Conservation (phyloP, 2,888 invertebrate genomes). For the Lagria hirta region DNA sequence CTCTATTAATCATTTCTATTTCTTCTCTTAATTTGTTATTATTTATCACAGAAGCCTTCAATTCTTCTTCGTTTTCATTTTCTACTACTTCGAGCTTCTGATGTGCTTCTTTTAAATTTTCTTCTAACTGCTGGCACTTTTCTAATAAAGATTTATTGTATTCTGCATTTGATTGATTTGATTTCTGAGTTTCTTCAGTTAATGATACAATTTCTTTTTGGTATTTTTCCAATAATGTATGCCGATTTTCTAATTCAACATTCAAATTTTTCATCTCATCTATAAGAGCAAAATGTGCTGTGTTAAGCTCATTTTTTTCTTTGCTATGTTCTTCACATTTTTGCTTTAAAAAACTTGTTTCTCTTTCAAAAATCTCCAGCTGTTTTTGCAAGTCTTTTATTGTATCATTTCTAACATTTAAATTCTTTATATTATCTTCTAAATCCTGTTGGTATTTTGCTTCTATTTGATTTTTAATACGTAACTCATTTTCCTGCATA, state of each 20-base stretch:
- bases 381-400: too few species aligned
- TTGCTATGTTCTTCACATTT: slow-evolving; percentile 12
- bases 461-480: slow-evolving; percentile 4
- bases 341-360: slow-evolving; percentile 1
- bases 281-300: too few species aligned
- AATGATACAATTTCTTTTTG: slow-evolving; percentile 7
- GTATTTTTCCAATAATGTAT: too few species aligned
- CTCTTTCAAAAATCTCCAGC: slow-evolving; percentile 6
- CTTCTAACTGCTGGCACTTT: slow-evolving; percentile 24
- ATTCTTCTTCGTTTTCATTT: slow-evolving; percentile 7
- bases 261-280: slow-evolving; percentile 15
- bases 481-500: slow-evolving; percentile 1
- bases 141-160: slow-evolving; percentile 26
- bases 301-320: slow-evolving; percentile 7
- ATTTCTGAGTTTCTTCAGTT: slow-evolving; percentile 28
- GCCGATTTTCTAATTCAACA: too few species aligned
- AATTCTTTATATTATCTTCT: slow-evolving; percentile 7
- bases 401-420: neutral
- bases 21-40: slow-evolving; percentile 10
- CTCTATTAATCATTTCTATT: too few species aligned
- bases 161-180: slow-evolving; percentile 20
- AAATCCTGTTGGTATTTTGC: slow-evolving; percentile 7
- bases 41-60: slow-evolving; percentile 2
- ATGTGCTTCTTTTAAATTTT: slow-evolving; percentile 6
- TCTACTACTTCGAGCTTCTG: slow-evolving; percentile 16